These are phyloP conservation scores for Etheostoma spectabile DNA, from an alignment of 2,113 vertebrate species.

Conservation along the genomic window DNA sequence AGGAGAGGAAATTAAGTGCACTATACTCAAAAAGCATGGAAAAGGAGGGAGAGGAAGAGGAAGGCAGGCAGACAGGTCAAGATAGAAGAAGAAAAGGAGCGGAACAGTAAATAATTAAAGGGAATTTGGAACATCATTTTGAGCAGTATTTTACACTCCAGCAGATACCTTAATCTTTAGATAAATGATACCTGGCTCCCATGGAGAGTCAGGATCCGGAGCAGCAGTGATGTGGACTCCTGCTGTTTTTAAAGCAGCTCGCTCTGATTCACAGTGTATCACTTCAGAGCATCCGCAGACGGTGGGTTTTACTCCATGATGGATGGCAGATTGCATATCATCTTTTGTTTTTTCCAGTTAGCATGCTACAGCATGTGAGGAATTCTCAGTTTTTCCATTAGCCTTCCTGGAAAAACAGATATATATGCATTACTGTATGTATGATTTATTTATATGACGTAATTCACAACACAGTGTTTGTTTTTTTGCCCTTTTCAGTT, in stretches of 20 bases:
- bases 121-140: not conserved
- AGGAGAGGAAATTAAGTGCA: not conserved
- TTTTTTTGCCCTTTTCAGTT: not conserved
- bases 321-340: constrained; percentile 18
- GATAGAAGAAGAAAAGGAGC: not conserved
- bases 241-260: constrained; percentile 23
- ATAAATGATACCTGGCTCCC: constrained; percentile 18
- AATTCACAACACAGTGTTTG: accelerated
- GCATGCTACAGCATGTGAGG: constrained; percentile 27
- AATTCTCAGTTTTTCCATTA: constrained; percentile 42
- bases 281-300: constrained; percentile 13
- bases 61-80: not conserved
- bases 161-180: not conserved
- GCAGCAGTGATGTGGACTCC: not conserved
- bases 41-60: not conserved
- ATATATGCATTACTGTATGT: not conserved
- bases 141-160: constrained; percentile 2
- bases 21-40: not conserved
- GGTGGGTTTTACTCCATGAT: constrained; percentile 26
- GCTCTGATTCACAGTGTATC: constrained; percentile 16
- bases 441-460: not conserved
- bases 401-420: not conserved
- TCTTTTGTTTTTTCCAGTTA: not conserved
- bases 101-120: not conserved
- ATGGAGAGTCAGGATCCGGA: not conserved